A percentile compares a stretch with the other conserved stretches of the same genome.
phyloP scores from a whole-genome alignment of 2,797 vertebrate species.

The Zenarchopterus dispar region DNA sequence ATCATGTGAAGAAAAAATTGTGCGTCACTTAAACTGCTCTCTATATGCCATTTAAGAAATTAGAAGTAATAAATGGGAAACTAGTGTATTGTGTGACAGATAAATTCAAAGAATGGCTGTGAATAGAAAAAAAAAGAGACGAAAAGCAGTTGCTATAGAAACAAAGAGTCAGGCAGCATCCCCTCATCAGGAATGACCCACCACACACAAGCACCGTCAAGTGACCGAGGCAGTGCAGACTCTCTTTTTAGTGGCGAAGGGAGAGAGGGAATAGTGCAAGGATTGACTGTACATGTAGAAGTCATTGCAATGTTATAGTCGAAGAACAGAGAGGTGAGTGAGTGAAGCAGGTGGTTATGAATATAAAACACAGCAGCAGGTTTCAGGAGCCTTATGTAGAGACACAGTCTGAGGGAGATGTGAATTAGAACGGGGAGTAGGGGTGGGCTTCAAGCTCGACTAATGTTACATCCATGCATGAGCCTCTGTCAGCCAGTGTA shows the following conservation, averaged over 20 bases:
- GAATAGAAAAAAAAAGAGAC: constrained; percentile 44
- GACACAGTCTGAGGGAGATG: constrained; percentile 44
- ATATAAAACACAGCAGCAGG: constrained; percentile 67
- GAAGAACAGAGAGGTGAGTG: constrained; percentile 61
- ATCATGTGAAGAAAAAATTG: constrained; percentile 22
- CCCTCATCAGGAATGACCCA: constrained; percentile 79
- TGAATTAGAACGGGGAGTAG: constrained; percentile 29
- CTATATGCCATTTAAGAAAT: constrained; percentile 53
- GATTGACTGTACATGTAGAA: constrained; percentile 65
- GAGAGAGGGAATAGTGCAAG: constrained; percentile 45
- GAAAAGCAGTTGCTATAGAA: constrained; percentile 74
- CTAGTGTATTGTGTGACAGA: constrained; percentile 49
- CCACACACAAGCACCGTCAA: constrained; percentile 68
- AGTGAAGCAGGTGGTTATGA: constrained; percentile 68
- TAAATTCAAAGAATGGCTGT: constrained; percentile 57
- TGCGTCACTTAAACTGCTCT: constrained; percentile 42
- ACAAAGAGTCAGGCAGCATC: constrained; percentile 70
- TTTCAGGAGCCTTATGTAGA: constrained; percentile 58
- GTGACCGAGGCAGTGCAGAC: constrained; percentile 60
- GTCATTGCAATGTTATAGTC: constrained; percentile 71
- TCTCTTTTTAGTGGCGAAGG: constrained; percentile 48
- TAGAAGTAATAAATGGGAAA: constrained; percentile 47
- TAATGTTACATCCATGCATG: constrained; percentile 31
- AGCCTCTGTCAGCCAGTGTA: constrained; percentile 31
- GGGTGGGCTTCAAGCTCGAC: constrained; percentile 17